These are phyloP conservation scores for Asobara japonica DNA, from an alignment of 1,140 invertebrate species.

Conservation along the genomic window DNA sequence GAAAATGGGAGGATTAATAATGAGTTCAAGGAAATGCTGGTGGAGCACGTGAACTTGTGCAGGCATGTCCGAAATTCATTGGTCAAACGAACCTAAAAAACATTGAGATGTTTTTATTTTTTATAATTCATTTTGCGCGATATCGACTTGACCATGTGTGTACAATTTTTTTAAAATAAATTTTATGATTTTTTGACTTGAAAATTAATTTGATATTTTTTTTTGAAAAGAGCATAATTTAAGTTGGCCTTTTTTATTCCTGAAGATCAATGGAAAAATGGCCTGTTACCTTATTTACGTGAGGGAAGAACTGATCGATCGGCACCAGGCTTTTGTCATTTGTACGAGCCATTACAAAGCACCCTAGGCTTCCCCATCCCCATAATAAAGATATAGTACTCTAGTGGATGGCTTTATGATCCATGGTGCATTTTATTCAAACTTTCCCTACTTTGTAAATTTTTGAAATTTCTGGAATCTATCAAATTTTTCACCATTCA, in stretches of 20 bases:
- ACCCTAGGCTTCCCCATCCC: background rate
- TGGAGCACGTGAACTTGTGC: slow-evolving; percentile 45
- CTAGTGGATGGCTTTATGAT: too few species aligned
- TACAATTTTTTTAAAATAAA: background rate
- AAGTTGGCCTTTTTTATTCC: too few species aligned
- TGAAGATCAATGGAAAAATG: background rate
- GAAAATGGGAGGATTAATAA: slow-evolving; percentile 32
- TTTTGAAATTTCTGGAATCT: too few species aligned
- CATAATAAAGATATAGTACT: too few species aligned
- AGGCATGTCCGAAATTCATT: slow-evolving; percentile 28
- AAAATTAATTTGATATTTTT: background rate
- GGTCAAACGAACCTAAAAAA: background rate
- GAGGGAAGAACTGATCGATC: slow-evolving; percentile 24
- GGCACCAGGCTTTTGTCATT: slow-evolving; percentile 28
- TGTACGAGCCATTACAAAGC: slow-evolving; percentile 27
- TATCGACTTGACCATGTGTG: too few species aligned
- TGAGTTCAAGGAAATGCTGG: slow-evolving; percentile 39
- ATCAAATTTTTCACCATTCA: too few species aligned
- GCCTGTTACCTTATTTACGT: background rate
- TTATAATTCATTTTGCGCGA: background rate
- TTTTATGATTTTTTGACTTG: background rate
- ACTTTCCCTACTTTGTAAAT: too few species aligned
- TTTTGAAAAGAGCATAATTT: too few species aligned
- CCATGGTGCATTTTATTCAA: too few species aligned
- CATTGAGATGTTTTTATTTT: background rate